Conservation (phyloP, 2,888 invertebrate genomes). For the Amaurobius ferox region DNA sequence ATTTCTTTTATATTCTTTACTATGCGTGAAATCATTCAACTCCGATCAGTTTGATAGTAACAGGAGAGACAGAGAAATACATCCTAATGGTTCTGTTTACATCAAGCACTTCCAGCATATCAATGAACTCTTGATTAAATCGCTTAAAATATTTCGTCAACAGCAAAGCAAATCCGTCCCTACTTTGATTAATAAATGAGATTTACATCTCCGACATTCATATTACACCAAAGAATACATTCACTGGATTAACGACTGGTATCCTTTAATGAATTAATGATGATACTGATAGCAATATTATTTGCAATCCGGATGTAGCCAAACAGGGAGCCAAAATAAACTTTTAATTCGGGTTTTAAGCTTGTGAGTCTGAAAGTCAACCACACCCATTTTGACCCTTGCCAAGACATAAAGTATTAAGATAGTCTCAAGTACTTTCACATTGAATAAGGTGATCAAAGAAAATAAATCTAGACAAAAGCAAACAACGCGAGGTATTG, state of each 20-base stretch:
- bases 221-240: not conserved
- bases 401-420: not conserved
- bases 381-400: not conserved
- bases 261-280: not conserved
- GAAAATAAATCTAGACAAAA: slow-evolving; percentile 7
- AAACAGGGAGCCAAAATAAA: not conserved
- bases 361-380: not conserved
- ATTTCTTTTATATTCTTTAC: too few species aligned
- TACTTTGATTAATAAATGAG: not conserved
- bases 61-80: not conserved
- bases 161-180: not conserved
- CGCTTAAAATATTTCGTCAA: not conserved
- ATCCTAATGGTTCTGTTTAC: not conserved
- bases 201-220: not conserved
- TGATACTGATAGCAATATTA: not conserved
- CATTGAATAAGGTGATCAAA: not conserved
- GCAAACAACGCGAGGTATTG: not conserved
- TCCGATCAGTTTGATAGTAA: too few species aligned
- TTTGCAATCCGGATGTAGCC: not conserved
- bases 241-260: not conserved
- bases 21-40: too few species aligned
- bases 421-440: not conserved
- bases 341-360: not conserved
- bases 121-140: not conserved
- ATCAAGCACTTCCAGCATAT: not conserved